Evolutionary conservation across 2,888 invertebrate genomes (phyloP).

Genomic region (Sericinus montela): DNA sequence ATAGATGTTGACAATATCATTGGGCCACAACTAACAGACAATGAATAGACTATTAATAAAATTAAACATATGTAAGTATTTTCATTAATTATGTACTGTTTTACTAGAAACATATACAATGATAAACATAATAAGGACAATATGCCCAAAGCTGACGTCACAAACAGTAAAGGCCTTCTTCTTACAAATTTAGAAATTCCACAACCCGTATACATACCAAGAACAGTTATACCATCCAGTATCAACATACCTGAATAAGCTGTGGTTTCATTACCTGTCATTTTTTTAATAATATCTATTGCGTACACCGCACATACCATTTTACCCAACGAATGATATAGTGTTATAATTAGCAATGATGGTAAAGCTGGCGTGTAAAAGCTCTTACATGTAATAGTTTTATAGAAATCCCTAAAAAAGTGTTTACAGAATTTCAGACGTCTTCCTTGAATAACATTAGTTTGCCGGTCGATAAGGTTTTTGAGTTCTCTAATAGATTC

Average conservation of each 20-base stretch:
- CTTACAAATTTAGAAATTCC: constrained; percentile 39
- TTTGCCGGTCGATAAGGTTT: constrained; percentile 29
- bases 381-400: constrained; percentile 14
- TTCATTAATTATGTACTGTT: constrained; percentile 20
- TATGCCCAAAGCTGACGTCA: constrained; percentile 18
- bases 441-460: constrained; percentile 21
- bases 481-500: constrained; percentile 36
- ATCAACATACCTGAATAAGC: constrained; percentile 36
- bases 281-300: constrained; percentile 29
- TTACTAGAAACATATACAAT: constrained; percentile 25
- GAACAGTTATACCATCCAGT: constrained; percentile 35
- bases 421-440: background rate
- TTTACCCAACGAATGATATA: constrained; percentile 32
- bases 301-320: constrained; percentile 28
- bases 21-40: constrained; percentile 51
- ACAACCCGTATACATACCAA: constrained; percentile 51
- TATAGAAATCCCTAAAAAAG: background rate
- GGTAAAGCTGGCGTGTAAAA: constrained; percentile 39
- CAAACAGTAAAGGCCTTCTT: constrained; percentile 34
- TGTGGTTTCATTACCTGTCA: constrained; percentile 26
- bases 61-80: constrained; percentile 35
- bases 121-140: constrained; percentile 23
- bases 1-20: constrained; percentile 48
- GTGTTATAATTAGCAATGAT: constrained; percentile 28
- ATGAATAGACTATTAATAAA: constrained; percentile 40